These are phyloP conservation scores for Yoshiicerus persimilis DNA, from an alignment of 1,140 invertebrate species.

Conservation along the genomic window DNA sequence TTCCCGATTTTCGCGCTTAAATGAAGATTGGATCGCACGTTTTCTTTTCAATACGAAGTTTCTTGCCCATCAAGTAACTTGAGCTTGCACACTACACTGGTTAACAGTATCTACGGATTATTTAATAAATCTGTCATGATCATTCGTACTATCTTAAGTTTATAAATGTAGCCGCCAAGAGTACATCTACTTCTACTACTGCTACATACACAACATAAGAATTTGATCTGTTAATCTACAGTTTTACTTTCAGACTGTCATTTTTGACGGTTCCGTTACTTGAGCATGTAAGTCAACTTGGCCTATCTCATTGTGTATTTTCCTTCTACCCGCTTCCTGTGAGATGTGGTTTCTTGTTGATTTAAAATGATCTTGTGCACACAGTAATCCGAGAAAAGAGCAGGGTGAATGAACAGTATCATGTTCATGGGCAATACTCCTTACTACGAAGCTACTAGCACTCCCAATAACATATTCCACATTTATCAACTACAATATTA, in stretches of 20 bases:
- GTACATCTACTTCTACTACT: background rate
- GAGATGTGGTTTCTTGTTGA: background rate
- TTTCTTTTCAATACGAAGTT: background rate
- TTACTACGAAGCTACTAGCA: background rate
- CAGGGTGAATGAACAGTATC: background rate
- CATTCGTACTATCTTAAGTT: background rate
- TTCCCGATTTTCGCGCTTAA: background rate
- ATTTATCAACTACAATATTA: background rate
- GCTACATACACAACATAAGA: background rate
- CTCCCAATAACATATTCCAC: background rate
- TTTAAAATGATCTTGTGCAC: constrained; percentile 11
- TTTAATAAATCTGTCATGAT: background rate
- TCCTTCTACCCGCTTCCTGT: background rate
- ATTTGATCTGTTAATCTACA: background rate
- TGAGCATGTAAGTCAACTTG: background rate
- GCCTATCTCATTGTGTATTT: background rate
- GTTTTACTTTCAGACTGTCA: background rate
- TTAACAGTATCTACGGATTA: background rate
- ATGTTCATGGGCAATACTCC: background rate
- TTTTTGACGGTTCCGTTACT: background rate
- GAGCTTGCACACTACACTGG: background rate
- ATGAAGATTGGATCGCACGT: too few species aligned
- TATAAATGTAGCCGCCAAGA: background rate
- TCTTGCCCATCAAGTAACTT: background rate
- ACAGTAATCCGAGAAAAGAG: background rate